Percentiles rank a stretch among this genome's conserved stretches.
Evolutionary conservation across 2,888 invertebrate species (phyloP).

Genomic region (Hipparchia sbordonii): DNA sequence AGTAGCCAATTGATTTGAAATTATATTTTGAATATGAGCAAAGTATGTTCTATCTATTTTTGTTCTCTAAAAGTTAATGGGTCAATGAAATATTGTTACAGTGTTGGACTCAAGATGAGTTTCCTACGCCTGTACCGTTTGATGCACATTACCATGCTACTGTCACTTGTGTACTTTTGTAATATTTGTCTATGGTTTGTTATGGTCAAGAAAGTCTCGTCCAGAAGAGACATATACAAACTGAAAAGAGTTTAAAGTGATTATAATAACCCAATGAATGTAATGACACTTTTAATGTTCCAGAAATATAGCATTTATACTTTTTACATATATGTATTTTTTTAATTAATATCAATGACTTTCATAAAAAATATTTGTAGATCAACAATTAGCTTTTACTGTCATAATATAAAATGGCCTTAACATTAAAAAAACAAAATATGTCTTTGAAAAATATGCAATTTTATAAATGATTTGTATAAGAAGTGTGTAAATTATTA

Average conservation of each 20-base stretch:
- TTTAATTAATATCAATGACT: neutral
- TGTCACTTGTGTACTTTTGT: conserved; percentile 72
- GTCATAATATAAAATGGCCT: too few species aligned
- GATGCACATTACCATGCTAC: conserved; percentile 73
- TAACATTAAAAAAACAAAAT: too few species aligned
- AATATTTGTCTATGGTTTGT: conserved; percentile 74
- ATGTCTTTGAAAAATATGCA: too few species aligned
- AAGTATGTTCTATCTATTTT: too few species aligned
- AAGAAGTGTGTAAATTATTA: too few species aligned
- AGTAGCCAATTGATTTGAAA: too few species aligned
- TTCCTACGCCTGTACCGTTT: conserved; percentile 70
- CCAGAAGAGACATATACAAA: conserved; percentile 61
- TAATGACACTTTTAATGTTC: neutral
- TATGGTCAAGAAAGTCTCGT: conserved; percentile 65
- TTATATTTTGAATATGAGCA: too few species aligned
- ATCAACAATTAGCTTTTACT: neutral
- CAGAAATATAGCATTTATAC: conserved; percentile 16
- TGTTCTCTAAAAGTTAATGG: too few species aligned
- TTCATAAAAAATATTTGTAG: too few species aligned
- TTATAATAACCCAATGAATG: neutral
- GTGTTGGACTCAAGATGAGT: conserved; percentile 66
- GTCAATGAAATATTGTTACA: conserved; percentile 51
- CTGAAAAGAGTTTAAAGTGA: conserved; percentile 59
- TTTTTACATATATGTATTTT: neutral
- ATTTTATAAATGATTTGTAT: too few species aligned